Evolutionary conservation across 2,888 invertebrate species (phyloP).

Genomic region (Branchipolynoe longqiensis): DNA sequence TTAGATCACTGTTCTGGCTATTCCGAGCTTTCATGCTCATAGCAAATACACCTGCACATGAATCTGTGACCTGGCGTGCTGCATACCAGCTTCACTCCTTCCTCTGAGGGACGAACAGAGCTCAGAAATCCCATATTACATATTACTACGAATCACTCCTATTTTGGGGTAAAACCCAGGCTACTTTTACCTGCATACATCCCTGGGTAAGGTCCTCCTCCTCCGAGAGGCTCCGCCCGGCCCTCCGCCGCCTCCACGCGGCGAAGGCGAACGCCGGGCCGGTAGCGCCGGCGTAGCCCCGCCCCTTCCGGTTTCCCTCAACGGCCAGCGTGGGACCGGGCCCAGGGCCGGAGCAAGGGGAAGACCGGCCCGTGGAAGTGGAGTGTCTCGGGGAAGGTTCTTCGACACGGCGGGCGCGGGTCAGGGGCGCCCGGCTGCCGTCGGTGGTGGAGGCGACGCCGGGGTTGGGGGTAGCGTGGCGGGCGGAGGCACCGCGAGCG

Average conservation of each 20-base stretch:
- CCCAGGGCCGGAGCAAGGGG: neutral
- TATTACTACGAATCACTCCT: too few relatives aligned
- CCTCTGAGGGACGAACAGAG: too few relatives aligned
- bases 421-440: neutral
- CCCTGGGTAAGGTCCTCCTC: slow-evolving; percentile 5
- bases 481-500: neutral
- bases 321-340: slow-evolving; percentile 27
- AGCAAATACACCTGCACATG: too few relatives aligned
- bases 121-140: too few relatives aligned
- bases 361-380: too few relatives aligned
- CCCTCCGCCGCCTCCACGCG: slow-evolving; percentile 28
- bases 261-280: slow-evolving; percentile 12
- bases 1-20: too few relatives aligned
- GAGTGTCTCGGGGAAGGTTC: too few relatives aligned
- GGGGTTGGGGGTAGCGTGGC: neutral
- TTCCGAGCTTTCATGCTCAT: too few relatives aligned
- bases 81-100: too few relatives aligned
- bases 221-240: neutral
- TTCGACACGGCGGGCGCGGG: neutral
- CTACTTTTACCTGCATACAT: slow-evolving; percentile 33
- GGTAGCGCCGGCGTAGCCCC: neutral
- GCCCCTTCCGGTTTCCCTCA: neutral
- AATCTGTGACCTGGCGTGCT: too few relatives aligned
- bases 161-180: too few relatives aligned
- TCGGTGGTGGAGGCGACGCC: neutral